phyloP scores from a whole-genome alignment of 2,888 invertebrate species.

The Rhabditoides inermis region DNA sequence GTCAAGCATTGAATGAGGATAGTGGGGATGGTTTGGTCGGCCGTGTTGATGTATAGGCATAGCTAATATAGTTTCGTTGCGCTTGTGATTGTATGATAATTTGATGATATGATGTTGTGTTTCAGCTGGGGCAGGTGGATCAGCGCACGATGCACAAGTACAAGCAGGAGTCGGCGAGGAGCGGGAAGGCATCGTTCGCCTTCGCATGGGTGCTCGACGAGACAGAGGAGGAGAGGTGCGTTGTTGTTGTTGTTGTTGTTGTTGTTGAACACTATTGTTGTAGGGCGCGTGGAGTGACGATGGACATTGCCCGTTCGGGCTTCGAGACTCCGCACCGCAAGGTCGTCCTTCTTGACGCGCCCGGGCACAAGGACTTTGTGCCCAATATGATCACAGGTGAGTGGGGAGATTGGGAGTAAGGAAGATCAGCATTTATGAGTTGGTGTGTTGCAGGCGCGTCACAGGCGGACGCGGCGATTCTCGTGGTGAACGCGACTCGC shows the following conservation, averaged over 20 bases:
- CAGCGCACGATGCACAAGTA: conserved; percentile 86
- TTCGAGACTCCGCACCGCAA: conserved; percentile 40
- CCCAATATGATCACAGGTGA: conserved; percentile 89
- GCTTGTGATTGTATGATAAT: background rate
- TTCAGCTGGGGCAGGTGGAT: conserved; percentile 68
- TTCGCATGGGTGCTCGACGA: conserved; percentile 99
- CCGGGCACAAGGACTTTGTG: conserved; percentile 97
- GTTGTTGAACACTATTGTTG: background rate
- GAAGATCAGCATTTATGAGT: background rate
- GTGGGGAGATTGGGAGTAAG: background rate
- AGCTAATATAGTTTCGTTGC: too few relatives aligned
- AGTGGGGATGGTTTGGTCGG: too few relatives aligned
- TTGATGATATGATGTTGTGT: conserved; percentile 1
- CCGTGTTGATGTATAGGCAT: too few relatives aligned
- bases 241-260: conserved; percentile 26
- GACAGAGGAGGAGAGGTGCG: conserved; percentile 80
- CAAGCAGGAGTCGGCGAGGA: conserved; percentile 89
- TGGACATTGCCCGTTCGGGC: conserved; percentile 77
- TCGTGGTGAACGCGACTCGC: conserved; percentile 83
- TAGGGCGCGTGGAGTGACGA: conserved; percentile 79
- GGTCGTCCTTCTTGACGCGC: conserved; percentile 75
- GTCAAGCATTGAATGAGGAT: too few relatives aligned
- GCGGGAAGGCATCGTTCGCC: conserved; percentile 78
- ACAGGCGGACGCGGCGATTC: conserved; percentile 90
- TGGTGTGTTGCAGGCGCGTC: conserved; percentile 67